Evolutionary conservation across 2,113 vertebrate genomes (phyloP).

Genomic region (Budorcas taxicolor): DNA sequence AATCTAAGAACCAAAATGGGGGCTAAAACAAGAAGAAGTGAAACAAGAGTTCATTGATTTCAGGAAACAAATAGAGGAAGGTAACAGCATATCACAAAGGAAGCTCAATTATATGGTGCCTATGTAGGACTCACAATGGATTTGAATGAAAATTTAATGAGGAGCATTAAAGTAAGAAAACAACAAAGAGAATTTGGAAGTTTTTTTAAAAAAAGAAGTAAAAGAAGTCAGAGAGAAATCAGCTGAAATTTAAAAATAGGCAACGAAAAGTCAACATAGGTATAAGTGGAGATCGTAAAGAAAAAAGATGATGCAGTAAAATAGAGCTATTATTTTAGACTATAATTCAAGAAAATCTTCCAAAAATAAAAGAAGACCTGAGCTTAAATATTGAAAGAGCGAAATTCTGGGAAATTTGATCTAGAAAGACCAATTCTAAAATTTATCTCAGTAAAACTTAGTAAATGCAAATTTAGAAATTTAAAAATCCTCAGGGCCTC

Average conservation of each 20-base stretch:
- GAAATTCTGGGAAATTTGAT: background rate
- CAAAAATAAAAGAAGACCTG: background rate
- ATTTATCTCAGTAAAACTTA: background rate
- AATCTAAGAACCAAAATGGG: background rate
- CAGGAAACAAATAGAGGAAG: background rate
- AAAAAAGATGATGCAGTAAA: background rate
- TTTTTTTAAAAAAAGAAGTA: background rate
- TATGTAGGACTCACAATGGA: background rate
- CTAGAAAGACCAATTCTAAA: background rate
- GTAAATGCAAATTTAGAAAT: background rate
- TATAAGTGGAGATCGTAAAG: background rate
- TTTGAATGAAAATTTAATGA: background rate
- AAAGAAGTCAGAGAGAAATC: background rate
- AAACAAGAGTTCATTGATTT: background rate
- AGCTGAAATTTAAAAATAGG: background rate
- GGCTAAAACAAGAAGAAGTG: background rate
- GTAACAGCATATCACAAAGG: background rate
- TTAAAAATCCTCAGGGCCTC: background rate
- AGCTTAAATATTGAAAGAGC: background rate
- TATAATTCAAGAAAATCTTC: background rate
- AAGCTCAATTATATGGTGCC: background rate
- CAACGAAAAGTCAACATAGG: conserved; percentile 6
- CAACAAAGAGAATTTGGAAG: background rate
- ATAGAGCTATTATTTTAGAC: background rate
- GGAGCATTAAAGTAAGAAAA: background rate